phyloP scores from a whole-genome alignment of 1,140 invertebrate genomes.

The Penaeus japonicus region DNA sequence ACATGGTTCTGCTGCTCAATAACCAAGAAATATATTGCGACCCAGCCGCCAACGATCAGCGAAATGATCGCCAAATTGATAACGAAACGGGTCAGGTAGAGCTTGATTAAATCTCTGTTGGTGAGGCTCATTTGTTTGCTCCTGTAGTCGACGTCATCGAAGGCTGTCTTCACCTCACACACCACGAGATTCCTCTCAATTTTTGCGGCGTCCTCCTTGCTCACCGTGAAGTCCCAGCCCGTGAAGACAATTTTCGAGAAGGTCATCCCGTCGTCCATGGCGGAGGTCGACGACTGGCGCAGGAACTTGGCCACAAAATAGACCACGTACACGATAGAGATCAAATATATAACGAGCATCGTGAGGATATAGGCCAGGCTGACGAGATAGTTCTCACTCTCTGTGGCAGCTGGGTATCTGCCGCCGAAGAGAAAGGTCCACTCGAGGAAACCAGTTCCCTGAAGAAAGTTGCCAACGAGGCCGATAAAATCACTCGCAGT shows the following conservation, averaged over 20 bases:
- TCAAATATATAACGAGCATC: constrained; percentile 71
- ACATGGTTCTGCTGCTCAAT: background rate
- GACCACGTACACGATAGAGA: constrained; percentile 69
- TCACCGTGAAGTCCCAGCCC: constrained; percentile 88
- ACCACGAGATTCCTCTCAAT: constrained; percentile 80
- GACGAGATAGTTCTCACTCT: constrained; percentile 70
- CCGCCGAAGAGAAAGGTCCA: constrained; percentile 80
- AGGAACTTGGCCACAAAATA: constrained; percentile 39
- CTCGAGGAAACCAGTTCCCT: constrained; percentile 79
- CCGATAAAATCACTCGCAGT: background rate
- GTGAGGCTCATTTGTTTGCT: constrained; percentile 64
- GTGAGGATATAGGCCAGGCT: constrained; percentile 77
- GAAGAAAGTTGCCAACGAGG: constrained; percentile 68
- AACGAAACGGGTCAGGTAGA: background rate
- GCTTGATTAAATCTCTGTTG: background rate
- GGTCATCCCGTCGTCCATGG: background rate
- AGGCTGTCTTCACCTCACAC: constrained; percentile 77
- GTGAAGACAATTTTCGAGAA: constrained; percentile 84
- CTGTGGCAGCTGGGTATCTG: constrained; percentile 72
- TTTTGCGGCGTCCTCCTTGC: constrained; percentile 76
- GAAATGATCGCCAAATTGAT: background rate
- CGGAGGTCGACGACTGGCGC: background rate
- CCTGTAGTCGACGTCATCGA: constrained; percentile 74
- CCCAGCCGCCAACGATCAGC: constrained; percentile 17
- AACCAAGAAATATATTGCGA: constrained; percentile 37